Evolutionary conservation across 2,797 vertebrate genomes (phyloP).

Genomic region (Chelon auratus): DNA sequence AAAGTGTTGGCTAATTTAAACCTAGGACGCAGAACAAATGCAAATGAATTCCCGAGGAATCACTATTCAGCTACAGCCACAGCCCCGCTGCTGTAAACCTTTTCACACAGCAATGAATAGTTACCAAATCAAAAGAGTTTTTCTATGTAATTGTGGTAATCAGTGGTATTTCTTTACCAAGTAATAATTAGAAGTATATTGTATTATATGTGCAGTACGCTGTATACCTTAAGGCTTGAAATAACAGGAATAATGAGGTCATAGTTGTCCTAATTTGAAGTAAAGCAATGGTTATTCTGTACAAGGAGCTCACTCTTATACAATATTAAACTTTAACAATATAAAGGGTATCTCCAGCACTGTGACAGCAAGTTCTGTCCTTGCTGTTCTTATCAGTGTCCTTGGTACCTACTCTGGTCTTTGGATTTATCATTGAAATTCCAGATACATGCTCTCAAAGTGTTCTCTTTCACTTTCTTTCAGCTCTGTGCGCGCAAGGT

Average conservation of each 20-base stretch:
- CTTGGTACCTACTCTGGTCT: slow-evolving; percentile 28
- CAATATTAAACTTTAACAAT: neutral
- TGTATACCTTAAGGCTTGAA: neutral
- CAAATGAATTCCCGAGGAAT: neutral
- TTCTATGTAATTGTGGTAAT: neutral
- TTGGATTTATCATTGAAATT: slow-evolving; percentile 27
- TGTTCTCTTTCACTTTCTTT: slow-evolving; percentile 6
- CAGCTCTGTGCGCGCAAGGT: slow-evolving; percentile 16
- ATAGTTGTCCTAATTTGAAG: neutral
- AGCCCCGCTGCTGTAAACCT: neutral
- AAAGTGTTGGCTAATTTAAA: neutral
- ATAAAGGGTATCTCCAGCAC: slow-evolving; percentile 4
- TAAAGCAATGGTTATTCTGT: neutral
- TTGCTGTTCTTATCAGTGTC: slow-evolving; percentile 33
- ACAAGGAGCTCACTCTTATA: neutral
- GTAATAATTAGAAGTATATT: neutral
- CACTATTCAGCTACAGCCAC: neutral
- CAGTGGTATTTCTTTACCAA: no score
- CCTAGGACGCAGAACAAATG: neutral
- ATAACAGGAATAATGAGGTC: neutral
- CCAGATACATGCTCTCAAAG: slow-evolving; percentile 16
- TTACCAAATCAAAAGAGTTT: neutral
- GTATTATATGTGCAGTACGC: neutral
- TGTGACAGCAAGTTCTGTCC: slow-evolving; percentile 5
- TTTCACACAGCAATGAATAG: neutral